phyloP scores from a whole-genome alignment of 2,888 invertebrate species.

The Cephalotes varians region DNA sequence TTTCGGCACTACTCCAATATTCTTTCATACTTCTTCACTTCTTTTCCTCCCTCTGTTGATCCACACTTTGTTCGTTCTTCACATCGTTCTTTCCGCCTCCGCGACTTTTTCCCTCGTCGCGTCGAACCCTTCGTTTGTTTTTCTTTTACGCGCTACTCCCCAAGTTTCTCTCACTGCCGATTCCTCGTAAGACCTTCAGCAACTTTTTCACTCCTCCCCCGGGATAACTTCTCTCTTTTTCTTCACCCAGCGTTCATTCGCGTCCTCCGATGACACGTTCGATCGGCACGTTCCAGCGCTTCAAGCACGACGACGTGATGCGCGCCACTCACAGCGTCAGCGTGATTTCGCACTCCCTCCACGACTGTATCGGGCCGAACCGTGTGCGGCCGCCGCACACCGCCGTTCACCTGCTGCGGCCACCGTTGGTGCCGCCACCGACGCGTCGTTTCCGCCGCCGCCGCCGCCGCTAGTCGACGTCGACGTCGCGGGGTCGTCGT shows the following conservation, averaged over 20 bases:
- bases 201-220: background rate
- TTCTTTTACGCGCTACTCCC: conserved; percentile 16
- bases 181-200: conserved; percentile 8
- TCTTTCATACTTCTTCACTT: background rate
- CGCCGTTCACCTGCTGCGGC: conserved; percentile 64
- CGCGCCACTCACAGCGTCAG: conserved; percentile 66
- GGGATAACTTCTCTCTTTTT: conserved; percentile 28
- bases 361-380: conserved; percentile 61
- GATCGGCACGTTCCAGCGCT: conserved; percentile 35
- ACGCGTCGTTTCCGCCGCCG: conserved; percentile 49
- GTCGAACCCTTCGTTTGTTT: background rate
- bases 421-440: conserved; percentile 71
- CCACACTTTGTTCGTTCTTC: background rate
- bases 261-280: conserved; percentile 46
- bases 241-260: conserved; percentile 38
- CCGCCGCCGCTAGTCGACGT: conserved; percentile 47
- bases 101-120: background rate
- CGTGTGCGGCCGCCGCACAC: conserved; percentile 66
- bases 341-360: conserved; percentile 67
- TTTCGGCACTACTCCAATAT: background rate
- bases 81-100: background rate
- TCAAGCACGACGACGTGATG: conserved; percentile 46
- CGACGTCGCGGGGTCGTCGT: conserved; percentile 51
- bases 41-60: background rate
- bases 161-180: conserved; percentile 18